These are phyloP conservation scores for Melinaea marsaeus DNA, from an alignment of 2,888 invertebrate genomes.

Conservation along the genomic window DNA sequence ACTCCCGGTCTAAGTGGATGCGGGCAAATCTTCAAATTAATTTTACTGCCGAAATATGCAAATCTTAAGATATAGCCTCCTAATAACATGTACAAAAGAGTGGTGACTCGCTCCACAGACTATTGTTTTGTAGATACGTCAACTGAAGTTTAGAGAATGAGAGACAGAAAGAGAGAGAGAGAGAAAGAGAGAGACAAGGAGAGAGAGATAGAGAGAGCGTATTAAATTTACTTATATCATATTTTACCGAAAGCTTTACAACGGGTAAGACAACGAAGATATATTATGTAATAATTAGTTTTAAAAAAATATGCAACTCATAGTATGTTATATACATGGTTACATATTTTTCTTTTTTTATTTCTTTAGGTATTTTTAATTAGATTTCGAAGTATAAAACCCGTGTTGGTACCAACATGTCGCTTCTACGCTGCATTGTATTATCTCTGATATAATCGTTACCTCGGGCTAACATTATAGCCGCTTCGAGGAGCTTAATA, in stretches of 20 bases:
- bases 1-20: conserved; percentile 58
- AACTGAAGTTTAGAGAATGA: neutral
- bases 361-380: too few species aligned
- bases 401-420: conserved; percentile 31
- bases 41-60: conserved; percentile 79
- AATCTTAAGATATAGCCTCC: conserved; percentile 74
- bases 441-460: conserved; percentile 73
- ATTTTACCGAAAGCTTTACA: too few species aligned
- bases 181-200: too few species aligned
- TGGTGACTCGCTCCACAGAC: conserved; percentile 65
- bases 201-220: too few species aligned
- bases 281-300: too few species aligned
- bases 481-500: conserved; percentile 76
- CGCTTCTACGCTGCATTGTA: conserved; percentile 23
- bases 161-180: too few species aligned
- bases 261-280: too few species aligned
- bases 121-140: conserved; percentile 24
- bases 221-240: too few species aligned
- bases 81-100: conserved; percentile 79
- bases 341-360: too few species aligned
- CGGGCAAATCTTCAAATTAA: conserved; percentile 79
- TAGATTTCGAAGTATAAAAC: too few species aligned
- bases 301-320: too few species aligned
- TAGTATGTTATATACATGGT: too few species aligned
- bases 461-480: conserved; percentile 76